Evolutionary conservation across 2,797 vertebrate species (phyloP), one percentile per base, ranked within the genome.

Genomic region (Urosaurus nigricauda): DNA sequence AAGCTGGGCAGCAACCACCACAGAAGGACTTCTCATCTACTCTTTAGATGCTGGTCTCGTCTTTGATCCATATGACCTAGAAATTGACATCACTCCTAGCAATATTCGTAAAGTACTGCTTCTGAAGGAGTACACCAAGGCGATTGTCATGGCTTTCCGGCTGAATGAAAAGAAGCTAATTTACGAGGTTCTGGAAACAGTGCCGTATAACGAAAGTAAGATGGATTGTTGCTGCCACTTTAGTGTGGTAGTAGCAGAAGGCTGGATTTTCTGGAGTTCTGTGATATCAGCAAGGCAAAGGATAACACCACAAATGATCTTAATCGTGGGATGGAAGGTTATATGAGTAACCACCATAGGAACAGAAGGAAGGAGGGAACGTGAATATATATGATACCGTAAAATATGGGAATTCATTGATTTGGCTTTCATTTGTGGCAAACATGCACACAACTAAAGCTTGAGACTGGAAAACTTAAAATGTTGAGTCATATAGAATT

Each of bases 1-100:
- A 63, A 98, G 98, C 92, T 99, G 99, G 98, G 98, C 98, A 0
- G 98, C 98, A 93, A 98, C 98, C 60, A 98, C 97, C 92, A 99
- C 98, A 0, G 99, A 99, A 93, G 99, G 99, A 11, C 98, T 99
- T 87, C 97, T 99, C 78, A 95, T 99, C 93, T 99, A 98, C 96
- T 99, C 98, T 0, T 96, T 99, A 56, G 99, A 99, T 0, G 93
- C 98, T 0, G 97, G 97, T 8, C 92, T 98, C 75, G 96, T 98
- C 77, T 99, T 99, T 12, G 99, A 99, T 95, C 99, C 99, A 0
- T 99, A 98, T 16, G 98, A 99, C 86, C 97, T 99, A 24, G 98
- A 99, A 95, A 94, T 98, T 91, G 98, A 98, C n/a, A 95, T 99
- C 90, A 99, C 98, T 0, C 98, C 98, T 0, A 95, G 92, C 81